phyloP scores from a whole-genome alignment of 2,888 invertebrate genomes.

The Synanthedon myopaeformis region DNA sequence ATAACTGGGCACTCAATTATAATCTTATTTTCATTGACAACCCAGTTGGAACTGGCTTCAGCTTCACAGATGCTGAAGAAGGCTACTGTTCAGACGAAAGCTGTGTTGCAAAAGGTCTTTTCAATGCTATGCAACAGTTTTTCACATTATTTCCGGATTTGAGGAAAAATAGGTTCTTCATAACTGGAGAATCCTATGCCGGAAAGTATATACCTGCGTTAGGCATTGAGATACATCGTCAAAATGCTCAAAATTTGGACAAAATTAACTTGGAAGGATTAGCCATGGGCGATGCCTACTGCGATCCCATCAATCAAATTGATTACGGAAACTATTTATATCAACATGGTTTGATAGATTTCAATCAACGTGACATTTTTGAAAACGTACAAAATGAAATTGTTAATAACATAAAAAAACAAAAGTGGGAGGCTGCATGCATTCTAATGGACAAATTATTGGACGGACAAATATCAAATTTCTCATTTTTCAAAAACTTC shows the following conservation, averaged over 20 bases:
- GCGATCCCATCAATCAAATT: constrained; percentile 62
- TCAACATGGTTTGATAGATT: constrained; percentile 66
- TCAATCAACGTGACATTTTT: constrained; percentile 67
- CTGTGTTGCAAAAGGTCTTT: constrained; percentile 68
- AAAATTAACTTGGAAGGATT: constrained; percentile 67
- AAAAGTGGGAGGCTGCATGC: constrained; percentile 76
- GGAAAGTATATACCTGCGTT: constrained; percentile 67
- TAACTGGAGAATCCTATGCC: constrained; percentile 74
- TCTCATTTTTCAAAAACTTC: constrained; percentile 70
- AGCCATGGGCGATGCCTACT: constrained; percentile 64
- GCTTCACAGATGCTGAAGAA: constrained; percentile 65
- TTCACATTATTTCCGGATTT: constrained; percentile 69
- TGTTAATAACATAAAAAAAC: constrained; percentile 66
- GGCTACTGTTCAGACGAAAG: constrained; percentile 69
- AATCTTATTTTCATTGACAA: constrained; percentile 75
- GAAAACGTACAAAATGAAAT: constrained; percentile 70
- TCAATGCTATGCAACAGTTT: constrained; percentile 67
- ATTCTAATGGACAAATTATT: constrained; percentile 77
- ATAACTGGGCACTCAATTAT: constrained; percentile 71
- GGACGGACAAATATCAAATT: constrained; percentile 37
- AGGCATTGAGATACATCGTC: constrained; percentile 61
- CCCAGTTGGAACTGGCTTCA: constrained; percentile 75
- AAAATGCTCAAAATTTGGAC: constrained; percentile 30
- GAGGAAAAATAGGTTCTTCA: constrained; percentile 64
- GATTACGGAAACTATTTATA: constrained; percentile 63